These are phyloP conservation scores for Oligia strigilis DNA, from an alignment of 2,888 invertebrate species.

Conservation along the genomic window DNA sequence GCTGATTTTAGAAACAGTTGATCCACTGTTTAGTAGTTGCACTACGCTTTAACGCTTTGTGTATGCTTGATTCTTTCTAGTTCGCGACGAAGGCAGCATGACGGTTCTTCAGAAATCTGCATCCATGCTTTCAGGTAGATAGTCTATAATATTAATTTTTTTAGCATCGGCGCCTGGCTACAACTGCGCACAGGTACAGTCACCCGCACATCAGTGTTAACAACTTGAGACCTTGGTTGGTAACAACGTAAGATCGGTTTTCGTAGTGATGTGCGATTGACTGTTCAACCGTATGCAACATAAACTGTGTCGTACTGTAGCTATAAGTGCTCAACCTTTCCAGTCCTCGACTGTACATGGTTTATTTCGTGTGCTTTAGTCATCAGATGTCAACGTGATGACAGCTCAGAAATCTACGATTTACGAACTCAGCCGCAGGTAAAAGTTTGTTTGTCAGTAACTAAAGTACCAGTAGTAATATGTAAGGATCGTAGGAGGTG, in stretches of 20 bases:
- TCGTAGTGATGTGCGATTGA: background rate
- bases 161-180: background rate
- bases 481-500: background rate
- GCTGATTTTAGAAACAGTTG: slow-evolving; percentile 9
- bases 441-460: background rate
- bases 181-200: background rate
- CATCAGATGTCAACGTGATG: background rate
- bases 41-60: slow-evolving; percentile 35
- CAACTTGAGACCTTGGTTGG: too few species aligned
- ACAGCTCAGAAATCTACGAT: background rate
- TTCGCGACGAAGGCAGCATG: slow-evolving; percentile 35
- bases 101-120: slow-evolving; percentile 50
- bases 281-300: background rate
- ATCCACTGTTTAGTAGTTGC: slow-evolving; percentile 24
- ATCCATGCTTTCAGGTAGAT: slow-evolving; percentile 49
- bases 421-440: background rate
- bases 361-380: background rate
- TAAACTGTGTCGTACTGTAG: background rate
- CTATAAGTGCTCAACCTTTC: background rate
- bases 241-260: too few species aligned
- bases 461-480: background rate
- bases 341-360: background rate
- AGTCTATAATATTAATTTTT: slow-evolving; percentile 9
- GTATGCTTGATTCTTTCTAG: slow-evolving; percentile 50
- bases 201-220: background rate